Evolutionary conservation across 2,113 vertebrate genomes (phyloP), one percentile per base, ranked within the genome.

Genomic region (Nycticorax nycticorax): DNA sequence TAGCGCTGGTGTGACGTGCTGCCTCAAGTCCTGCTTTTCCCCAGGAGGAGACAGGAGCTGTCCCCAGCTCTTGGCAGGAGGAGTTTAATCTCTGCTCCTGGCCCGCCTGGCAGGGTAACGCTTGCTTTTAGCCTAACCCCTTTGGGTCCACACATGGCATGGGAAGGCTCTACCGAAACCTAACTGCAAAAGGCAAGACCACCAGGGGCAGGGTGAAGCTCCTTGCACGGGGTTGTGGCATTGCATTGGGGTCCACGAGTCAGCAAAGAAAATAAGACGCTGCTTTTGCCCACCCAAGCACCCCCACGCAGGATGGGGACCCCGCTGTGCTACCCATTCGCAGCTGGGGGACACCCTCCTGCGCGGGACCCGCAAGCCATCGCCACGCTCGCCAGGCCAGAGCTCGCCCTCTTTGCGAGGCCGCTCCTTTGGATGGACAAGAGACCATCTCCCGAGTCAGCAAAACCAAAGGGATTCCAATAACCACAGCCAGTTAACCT

Each of bases 381-480:
- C 6, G 1, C 41, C 64, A 19, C 0, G 1, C 33, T 69, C 60
- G 4, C 11, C 30, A 7, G 6, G 2, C 80, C 12, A 27, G 21
- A 80, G 35, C 77, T n/a, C 0, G 39, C 13, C 20, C n/a, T 85
- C 59, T 57, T 47, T 43, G 56, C 2, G 10, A 60, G 53, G 89
- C 69, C 0, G 20, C 88, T 72, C 21, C 43, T 83, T 21, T 41
- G 92, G 72, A 35, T 1, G 37, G 82, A 41, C 67, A 88, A 88
- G 85, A 28, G 53, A 56, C 63, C 72, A 43, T 20, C 64, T 86
- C 88, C 82, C 77, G 73, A 55, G 60, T 86, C 93, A 96, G 85
- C 92, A 94, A 73, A 96, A 89, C 39, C 91, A n/a, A 63, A 74
- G 88, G 72, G 92, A 94, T 69, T 88, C 82, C 75, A 93, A 85